A percentile compares a stretch with the other conserved stretches of the same genome.
phyloP scores from a whole-genome alignment of 1,140 invertebrate genomes.

The Trypoxylus dichotomus region DNA sequence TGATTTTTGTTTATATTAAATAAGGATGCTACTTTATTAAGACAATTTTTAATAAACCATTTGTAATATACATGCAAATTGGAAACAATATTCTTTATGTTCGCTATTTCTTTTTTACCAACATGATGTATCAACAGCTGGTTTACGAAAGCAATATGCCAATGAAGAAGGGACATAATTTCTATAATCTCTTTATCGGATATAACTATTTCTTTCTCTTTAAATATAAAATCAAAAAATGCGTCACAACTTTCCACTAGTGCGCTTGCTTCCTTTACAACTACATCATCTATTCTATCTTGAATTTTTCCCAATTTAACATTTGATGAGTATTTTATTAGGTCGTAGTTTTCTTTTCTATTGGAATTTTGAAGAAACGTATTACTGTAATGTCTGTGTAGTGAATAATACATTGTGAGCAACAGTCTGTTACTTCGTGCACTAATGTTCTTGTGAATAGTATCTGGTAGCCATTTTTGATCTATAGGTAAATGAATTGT shows the following conservation, averaged over 20 bases:
- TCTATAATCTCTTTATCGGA: slow-evolving; percentile 36
- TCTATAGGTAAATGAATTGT: slow-evolving; percentile 33
- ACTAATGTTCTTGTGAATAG: slow-evolving; percentile 24
- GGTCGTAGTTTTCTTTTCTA: slow-evolving; percentile 30
- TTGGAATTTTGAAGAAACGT: neutral
- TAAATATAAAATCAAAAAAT: slow-evolving; percentile 33
- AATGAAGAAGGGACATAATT: slow-evolving; percentile 38
- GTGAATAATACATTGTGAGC: slow-evolving; percentile 36
- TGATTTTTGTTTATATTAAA: neutral
- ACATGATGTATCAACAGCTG: slow-evolving; percentile 32
- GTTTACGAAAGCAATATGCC: slow-evolving; percentile 41
- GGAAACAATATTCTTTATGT: slow-evolving; percentile 50
- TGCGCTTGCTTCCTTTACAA: slow-evolving; percentile 40
- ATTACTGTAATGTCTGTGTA: slow-evolving; percentile 1
- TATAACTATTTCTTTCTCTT: slow-evolving; percentile 23
- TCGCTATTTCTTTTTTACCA: neutral
- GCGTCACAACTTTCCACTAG: slow-evolving; percentile 41
- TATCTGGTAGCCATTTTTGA: slow-evolving; percentile 42
- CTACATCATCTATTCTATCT: slow-evolving; percentile 42
- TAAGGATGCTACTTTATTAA: slow-evolving; percentile 47
- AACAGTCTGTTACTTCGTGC: slow-evolving; percentile 36
- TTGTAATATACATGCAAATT: slow-evolving; percentile 58
- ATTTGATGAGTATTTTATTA: slow-evolving; percentile 39
- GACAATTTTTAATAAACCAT: slow-evolving; percentile 60
- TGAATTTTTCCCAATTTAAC: slow-evolving; percentile 46